These are phyloP conservation scores for Dryobotodes eremita DNA, from an alignment of 2,888 invertebrate genomes.

Conservation along the genomic window DNA sequence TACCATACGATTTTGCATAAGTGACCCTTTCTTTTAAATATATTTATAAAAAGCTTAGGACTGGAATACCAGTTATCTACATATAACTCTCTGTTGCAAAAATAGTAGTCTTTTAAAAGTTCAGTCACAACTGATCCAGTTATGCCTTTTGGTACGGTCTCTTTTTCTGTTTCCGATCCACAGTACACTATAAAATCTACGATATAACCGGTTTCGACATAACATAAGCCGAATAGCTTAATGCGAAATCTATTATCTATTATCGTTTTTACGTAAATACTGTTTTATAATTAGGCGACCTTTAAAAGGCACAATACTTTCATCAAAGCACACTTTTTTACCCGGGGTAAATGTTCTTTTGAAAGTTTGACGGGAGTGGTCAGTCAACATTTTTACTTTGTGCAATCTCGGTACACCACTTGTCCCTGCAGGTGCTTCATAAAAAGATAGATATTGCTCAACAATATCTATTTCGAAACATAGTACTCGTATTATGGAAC, in stretches of 20 bases:
- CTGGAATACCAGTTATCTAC: conserved; percentile 66
- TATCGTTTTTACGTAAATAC: conserved; percentile 61
- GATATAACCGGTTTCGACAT: conserved; percentile 56
- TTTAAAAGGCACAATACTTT: conserved; percentile 63
- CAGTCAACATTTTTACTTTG: conserved; percentile 44
- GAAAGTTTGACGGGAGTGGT: conserved; percentile 52
- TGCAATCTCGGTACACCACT: conserved; percentile 46
- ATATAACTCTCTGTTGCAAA: conserved; percentile 57
- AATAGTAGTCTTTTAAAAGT: conserved; percentile 58
- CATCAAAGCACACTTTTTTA: conserved; percentile 56
- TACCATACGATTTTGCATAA: conserved; percentile 66
- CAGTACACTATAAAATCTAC: conserved; percentile 63
- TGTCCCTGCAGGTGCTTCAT: conserved; percentile 21
- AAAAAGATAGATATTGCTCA: conserved; percentile 42
- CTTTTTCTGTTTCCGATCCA: conserved; percentile 53
- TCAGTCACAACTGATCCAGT: conserved; percentile 56
- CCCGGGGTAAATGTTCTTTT: conserved; percentile 49
- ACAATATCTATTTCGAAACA: conserved; percentile 43
- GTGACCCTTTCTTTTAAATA: conserved; percentile 58
- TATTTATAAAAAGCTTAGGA: conserved; percentile 57
- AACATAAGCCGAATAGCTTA: conserved; percentile 57
- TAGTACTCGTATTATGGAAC: conserved; percentile 20
- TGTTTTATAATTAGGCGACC: conserved; percentile 55
- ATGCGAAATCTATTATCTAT: conserved; percentile 56
- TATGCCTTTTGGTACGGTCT: conserved; percentile 45